Evolutionary conservation across 2,797 vertebrate species (phyloP).

Genomic region (Stomatorhinus walkeri): DNA sequence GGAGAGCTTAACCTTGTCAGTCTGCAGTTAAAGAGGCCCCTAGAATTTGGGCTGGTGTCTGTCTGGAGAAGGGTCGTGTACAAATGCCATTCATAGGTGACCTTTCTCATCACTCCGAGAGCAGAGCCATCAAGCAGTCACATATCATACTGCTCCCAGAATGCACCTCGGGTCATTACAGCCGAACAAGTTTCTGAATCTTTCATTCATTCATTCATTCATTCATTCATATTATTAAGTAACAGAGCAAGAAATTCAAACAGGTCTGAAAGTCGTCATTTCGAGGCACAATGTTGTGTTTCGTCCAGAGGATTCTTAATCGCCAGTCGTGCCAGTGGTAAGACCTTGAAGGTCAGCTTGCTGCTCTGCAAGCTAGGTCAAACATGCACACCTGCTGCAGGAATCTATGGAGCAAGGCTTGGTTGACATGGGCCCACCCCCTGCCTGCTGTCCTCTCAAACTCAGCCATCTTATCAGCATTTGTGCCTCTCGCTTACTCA

Average conservation of each 20-base stretch:
- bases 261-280: not conserved
- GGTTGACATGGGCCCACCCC: slow-evolving; percentile 18
- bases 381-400: slow-evolving; percentile 51
- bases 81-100: not conserved
- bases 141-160: not conserved
- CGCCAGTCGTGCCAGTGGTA: not conserved
- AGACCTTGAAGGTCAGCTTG: not conserved
- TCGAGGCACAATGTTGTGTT: not conserved
- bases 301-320: not conserved
- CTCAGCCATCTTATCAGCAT: slow-evolving; percentile 38
- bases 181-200: not conserved
- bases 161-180: not conserved
- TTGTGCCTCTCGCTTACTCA: not conserved
- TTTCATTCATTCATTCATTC: not conserved
- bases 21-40: not conserved
- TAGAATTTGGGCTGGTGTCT: not conserved
- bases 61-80: not conserved
- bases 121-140: not conserved
- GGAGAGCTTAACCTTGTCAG: not conserved
- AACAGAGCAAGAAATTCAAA: not conserved
- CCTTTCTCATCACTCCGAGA: not conserved
- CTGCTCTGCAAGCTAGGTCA: slow-evolving; percentile 38
- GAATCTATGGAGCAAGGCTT: slow-evolving; percentile 42
- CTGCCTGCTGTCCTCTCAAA: slow-evolving; percentile 23
- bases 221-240: not conserved